Conservation (phyloP, 2,888 invertebrate genomes). For the Drosophila mulleri region DNA sequence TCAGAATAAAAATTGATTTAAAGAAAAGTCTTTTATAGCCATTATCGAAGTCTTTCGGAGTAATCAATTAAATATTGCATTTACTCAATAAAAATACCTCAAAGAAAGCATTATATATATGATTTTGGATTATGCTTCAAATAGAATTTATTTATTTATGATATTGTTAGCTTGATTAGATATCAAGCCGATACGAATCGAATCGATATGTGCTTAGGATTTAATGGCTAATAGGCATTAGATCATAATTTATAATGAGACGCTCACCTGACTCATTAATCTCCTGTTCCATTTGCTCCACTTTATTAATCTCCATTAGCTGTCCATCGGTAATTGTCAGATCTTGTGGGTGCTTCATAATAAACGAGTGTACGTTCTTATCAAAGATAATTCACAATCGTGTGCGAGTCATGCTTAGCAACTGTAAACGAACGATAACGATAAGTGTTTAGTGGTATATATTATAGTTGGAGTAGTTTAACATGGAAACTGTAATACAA, state of each 20-base stretch:
- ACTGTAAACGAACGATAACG: conserved; percentile 57
- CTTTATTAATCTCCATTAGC: conserved; percentile 65
- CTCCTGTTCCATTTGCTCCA: conserved; percentile 72
- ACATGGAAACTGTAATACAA: conserved; percentile 34
- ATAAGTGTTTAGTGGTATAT: conserved; percentile 41
- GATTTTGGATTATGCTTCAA: not conserved
- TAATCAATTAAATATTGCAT: not conserved
- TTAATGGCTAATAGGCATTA: not conserved
- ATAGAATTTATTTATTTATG: conserved; percentile 9
- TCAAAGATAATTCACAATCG: conserved; percentile 41
- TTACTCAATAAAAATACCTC: not conserved
- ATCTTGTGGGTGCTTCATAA: conserved; percentile 81
- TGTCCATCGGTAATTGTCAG: conserved; percentile 56
- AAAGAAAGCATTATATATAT: not conserved
- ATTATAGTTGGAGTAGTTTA: conserved; percentile 28
- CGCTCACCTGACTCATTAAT: conserved; percentile 72
- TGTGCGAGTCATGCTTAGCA: conserved; percentile 39
- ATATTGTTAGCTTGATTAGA: conserved; percentile 1
- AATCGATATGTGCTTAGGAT: not conserved
- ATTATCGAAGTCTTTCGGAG: not conserved
- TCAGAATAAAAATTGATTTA: no score
- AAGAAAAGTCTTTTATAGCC: no score
- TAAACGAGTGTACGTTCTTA: conserved; percentile 35
- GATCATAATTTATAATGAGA: not conserved
- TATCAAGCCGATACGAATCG: not conserved